These are phyloP conservation scores for Cacatua alba DNA, from an alignment of 2,113 vertebrate genomes.

Conservation along the genomic window DNA sequence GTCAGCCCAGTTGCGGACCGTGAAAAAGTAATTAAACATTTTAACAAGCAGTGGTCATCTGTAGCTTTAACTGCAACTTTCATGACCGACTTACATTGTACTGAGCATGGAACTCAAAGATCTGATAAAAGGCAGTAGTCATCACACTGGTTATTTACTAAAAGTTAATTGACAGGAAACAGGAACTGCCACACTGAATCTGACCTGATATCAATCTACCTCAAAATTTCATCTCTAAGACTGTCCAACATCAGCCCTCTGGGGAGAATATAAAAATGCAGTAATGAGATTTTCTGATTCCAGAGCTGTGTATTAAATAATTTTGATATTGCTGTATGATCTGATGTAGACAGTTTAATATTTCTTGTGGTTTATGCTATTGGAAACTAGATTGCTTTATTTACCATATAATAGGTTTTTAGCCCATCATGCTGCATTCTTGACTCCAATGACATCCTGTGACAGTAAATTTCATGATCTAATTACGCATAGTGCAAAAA, in stretches of 20 bases:
- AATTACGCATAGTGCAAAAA: neutral
- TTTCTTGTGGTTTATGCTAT: neutral
- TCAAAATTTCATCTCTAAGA: neutral
- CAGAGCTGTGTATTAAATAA: neutral
- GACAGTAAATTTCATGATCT: neutral
- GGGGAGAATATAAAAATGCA: neutral
- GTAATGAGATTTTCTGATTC: neutral
- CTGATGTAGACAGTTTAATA: neutral
- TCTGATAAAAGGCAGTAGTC: neutral
- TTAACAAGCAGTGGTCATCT: neutral
- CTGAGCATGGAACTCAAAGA: neutral
- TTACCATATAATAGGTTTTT: neutral
- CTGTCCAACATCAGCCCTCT: neutral
- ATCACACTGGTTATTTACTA: neutral
- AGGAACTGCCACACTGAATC: neutral
- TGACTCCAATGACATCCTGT: neutral
- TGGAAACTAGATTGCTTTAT: constrained; percentile 4
- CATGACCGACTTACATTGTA: neutral
- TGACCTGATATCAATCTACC: neutral
- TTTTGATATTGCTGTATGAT: neutral
- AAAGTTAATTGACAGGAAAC: neutral
- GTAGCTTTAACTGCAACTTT: neutral
- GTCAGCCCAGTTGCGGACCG: neutral
- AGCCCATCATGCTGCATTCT: neutral
- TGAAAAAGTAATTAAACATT: neutral